Conservation (phyloP, 2,797 vertebrate species). For the Typhlichthys eigenmanni region DNA sequence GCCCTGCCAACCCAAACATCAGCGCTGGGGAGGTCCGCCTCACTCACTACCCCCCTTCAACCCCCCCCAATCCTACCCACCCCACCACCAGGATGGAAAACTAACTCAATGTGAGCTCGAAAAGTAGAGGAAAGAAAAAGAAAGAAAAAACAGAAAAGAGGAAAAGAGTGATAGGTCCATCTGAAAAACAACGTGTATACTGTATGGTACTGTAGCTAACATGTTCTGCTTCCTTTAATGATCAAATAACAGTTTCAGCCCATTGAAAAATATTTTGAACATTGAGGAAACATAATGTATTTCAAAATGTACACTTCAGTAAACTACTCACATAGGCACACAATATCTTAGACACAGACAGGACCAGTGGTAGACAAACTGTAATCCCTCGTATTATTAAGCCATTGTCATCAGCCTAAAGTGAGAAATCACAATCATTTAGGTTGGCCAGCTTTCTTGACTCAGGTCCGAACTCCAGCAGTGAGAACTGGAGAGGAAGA, state of each 20-base stretch:
- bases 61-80: constrained; percentile 44
- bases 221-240: too few relatives aligned
- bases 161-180: constrained; percentile 1
- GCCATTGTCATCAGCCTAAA: constrained; percentile 14
- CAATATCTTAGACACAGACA: neutral
- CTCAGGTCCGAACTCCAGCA: constrained; percentile 12
- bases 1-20: constrained; percentile 73
- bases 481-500: constrained; percentile 15
- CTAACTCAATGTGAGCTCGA: constrained; percentile 48
- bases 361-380: constrained; percentile 16
- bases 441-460: constrained; percentile 21
- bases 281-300: too few relatives aligned
- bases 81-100: constrained; percentile 70
- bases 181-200: too few relatives aligned
- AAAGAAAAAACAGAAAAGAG: constrained; percentile 29
- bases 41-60: constrained; percentile 36
- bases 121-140: constrained; percentile 1
- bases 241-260: too few relatives aligned
- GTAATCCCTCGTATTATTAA: constrained; percentile 29
- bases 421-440: constrained; percentile 42
- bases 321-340: neutral
- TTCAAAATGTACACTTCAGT: too few relatives aligned
- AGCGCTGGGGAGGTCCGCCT: constrained; percentile 63
- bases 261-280: too few relatives aligned
- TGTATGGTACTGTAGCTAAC: too few relatives aligned